phyloP scores from a whole-genome alignment of 2,888 invertebrate genomes.

The Phyllotreta striolata region DNA sequence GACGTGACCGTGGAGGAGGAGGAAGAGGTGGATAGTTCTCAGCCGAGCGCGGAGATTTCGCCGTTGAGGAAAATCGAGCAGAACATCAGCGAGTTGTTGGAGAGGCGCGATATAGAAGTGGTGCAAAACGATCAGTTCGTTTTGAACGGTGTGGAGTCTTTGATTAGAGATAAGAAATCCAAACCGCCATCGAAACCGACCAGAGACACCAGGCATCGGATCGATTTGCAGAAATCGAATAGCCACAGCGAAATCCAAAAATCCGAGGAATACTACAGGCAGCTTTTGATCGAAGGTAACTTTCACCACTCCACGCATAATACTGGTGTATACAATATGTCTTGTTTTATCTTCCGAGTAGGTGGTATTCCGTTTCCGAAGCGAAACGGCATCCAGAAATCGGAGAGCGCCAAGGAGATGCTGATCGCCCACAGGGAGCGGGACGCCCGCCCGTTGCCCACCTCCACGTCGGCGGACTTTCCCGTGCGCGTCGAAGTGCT shows the following conservation, averaged over 20 bases:
- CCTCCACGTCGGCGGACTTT: constrained; percentile 65
- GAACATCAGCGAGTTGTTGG: constrained; percentile 75
- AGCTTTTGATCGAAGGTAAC: constrained; percentile 59
- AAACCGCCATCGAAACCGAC: constrained; percentile 51
- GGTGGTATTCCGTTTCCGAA: constrained; percentile 64
- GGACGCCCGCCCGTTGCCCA: constrained; percentile 54
- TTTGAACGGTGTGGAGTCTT: constrained; percentile 61
- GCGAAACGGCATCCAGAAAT: constrained; percentile 75
- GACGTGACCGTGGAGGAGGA: constrained; percentile 78
- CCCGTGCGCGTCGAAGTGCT: constrained; percentile 63
- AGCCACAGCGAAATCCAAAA: constrained; percentile 70
- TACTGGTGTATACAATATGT: background rate
- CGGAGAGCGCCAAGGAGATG: constrained; percentile 78
- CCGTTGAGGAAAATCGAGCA: constrained; percentile 76
- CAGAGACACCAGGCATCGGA: constrained; percentile 58
- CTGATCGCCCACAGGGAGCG: constrained; percentile 66
- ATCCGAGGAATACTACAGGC: constrained; percentile 58
- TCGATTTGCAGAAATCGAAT: constrained; percentile 69
- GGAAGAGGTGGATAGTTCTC: constrained; percentile 72
- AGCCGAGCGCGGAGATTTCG: constrained; percentile 70
- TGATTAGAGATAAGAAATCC: constrained; percentile 60
- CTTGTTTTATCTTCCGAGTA: constrained; percentile 6
- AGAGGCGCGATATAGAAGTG: constrained; percentile 58
- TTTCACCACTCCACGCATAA: background rate
- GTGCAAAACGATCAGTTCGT: constrained; percentile 54